Evolutionary conservation across 2,113 vertebrate species (phyloP), one percentile per base, ranked within the genome.

Genomic region (Dasyprocta punctata): DNA sequence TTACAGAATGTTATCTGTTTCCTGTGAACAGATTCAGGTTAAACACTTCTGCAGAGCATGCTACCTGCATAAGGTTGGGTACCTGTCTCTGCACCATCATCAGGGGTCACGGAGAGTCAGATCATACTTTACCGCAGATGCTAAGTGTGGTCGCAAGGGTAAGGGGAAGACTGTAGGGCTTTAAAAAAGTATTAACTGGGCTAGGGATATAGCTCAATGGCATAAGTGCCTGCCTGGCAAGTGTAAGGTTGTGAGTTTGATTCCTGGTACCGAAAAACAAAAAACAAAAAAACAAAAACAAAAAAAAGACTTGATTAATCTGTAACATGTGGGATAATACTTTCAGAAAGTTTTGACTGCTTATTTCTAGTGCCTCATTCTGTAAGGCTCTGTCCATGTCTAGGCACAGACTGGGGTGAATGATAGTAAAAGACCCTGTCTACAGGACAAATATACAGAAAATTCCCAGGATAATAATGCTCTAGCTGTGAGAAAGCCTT

Each of bases 371-470:
- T 47, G 30, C 28, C 10, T 87, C 11, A 63, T 56, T 88, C 54
- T 86, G 26, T 52, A 83, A 65, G 26, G 26, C 3, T 12, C 49
- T 95, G 82, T 2, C 41, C 60, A 85, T 12, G 33, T 41, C 83
- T 91, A 80, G 82, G 87, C 33, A 84, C 14, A 92, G 54, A 60
- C 0, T 44, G 28, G 12, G 5, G 41, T 84, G 30, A 94, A 95
- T 90, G 90, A 95, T 6, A 90, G 33, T 17, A 83, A 85, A 89
- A 88, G 26, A 65, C 54, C 13, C 6, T 17, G 60, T 63, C 44
- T 83, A 38, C 80, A 96, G 71, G 38, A 82, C 24, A 96, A 92
- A 90, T 81, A 81, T 67, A 52, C n/a, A 77, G 65, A 92, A 73
- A 90, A 78, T 41, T 54, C 20, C n/a, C 54, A 85, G 77, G 60